phyloP scores from a whole-genome alignment of 2,113 vertebrate species.

The Sinosuthora webbiana region DNA sequence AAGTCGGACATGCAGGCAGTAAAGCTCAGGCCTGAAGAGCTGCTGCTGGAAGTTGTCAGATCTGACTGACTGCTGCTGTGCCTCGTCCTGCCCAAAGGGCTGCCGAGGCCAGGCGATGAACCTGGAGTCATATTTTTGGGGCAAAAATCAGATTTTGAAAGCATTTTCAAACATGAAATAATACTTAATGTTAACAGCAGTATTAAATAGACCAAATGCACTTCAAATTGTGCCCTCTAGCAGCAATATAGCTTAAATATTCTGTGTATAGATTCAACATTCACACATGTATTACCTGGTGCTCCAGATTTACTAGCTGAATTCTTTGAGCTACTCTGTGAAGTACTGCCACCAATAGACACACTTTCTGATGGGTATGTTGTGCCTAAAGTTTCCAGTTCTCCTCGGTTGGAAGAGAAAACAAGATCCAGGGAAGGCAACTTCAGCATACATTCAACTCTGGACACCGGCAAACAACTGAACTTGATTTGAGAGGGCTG shows the following conservation, averaged over 20 bases:
- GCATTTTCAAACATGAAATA: not conserved
- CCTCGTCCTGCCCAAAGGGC: conserved; percentile 89
- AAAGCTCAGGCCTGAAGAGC: conserved; percentile 95
- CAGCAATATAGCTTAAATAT: not conserved
- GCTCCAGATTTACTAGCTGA: conserved; percentile 78
- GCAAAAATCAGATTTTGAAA: not conserved
- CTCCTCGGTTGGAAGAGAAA: conserved; percentile 96
- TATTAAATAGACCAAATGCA: not conserved
- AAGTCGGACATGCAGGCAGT: conserved; percentile 99
- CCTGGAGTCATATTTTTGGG: conserved; percentile 66
- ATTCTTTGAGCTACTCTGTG: conserved; percentile 77
- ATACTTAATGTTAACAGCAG: not conserved
- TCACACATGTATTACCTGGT: conserved; percentile 68
- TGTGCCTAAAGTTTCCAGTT: conserved; percentile 85
- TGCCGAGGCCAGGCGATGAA: conserved; percentile 83
- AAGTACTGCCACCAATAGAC: conserved; percentile 65
- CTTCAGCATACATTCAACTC: conserved; percentile 98
- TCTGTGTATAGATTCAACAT: not conserved
- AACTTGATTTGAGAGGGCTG: conserved; percentile 99
- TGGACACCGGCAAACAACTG: conserved; percentile 94
- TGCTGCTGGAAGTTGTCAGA: conserved; percentile 84
- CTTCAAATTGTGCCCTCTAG: not conserved
- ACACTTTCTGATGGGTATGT: conserved; percentile 75
- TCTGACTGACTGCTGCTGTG: conserved; percentile 98
- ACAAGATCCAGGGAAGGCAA: conserved; percentile 95